A percentile compares a stretch with the other conserved stretches of the same genome.
These are phyloP conservation scores for Strongylocentrotus purpuratus DNA, from an alignment of 35 echinoderm and acorn worm species.

Conservation along the genomic window DNA sequence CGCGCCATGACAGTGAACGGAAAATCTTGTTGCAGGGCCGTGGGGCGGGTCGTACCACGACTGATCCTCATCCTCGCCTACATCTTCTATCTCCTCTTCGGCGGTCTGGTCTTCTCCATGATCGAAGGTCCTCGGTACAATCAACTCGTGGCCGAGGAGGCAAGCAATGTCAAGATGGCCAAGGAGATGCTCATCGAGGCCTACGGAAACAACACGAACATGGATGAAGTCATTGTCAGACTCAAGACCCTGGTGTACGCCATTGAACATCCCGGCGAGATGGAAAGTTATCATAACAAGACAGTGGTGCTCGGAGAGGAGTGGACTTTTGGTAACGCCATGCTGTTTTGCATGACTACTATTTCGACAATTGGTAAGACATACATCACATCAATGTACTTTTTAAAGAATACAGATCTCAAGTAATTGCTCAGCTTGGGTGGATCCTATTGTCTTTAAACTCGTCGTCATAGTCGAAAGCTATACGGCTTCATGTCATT, in stretches of 20 bases:
- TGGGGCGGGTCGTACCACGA: constrained; percentile 19
- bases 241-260: constrained; percentile 34
- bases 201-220: background rate
- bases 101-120: constrained; percentile 45
- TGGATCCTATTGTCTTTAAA: too few relatives aligned
- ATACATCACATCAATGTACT: background rate
- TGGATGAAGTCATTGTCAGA: background rate
- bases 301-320: background rate
- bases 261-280: constrained; percentile 15
- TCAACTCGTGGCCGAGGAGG: constrained; percentile 24
- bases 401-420: too few relatives aligned
- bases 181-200: background rate
- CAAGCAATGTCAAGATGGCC: background rate
- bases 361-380: constrained; percentile 68
- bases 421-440: too few relatives aligned
- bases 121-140: constrained; percentile 39
- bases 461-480: too few relatives aligned
- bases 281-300: background rate
- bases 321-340: constrained; percentile 51
- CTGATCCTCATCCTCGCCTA: constrained; percentile 51
- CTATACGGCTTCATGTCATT: too few relatives aligned
- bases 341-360: constrained; percentile 79
- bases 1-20: background rate
- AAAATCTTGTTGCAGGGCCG: background rate
- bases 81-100: constrained; percentile 61